These are phyloP conservation scores for Cosmorhoe ocellata DNA, from an alignment of 2,888 invertebrate genomes.

Conservation along the genomic window DNA sequence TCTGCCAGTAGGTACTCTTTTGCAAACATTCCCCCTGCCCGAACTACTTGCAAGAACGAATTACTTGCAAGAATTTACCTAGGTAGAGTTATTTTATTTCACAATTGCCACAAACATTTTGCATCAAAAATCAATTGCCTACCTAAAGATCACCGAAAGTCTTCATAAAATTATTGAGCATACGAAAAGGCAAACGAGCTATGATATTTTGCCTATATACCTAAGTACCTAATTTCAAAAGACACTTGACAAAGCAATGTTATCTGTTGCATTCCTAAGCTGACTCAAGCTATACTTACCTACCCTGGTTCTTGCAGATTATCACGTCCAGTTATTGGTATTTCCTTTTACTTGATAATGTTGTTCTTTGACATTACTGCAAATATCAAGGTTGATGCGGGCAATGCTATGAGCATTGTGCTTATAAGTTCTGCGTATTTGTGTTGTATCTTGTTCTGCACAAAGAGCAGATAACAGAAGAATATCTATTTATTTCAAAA, in stretches of 20 bases:
- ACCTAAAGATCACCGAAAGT: no score
- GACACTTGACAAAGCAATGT: constrained; percentile 30
- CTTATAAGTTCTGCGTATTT: no score
- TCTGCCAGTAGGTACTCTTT: no score
- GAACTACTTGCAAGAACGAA: no score
- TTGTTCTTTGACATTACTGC: constrained; percentile 48
- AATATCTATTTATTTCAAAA: no score
- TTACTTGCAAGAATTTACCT: no score
- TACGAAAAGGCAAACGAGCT: not conserved
- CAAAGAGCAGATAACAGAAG: no score
- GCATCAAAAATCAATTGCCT: no score
- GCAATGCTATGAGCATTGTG: constrained; percentile 2
- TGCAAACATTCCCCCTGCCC: no score
- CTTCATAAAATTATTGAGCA: not conserved
- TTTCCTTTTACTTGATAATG: constrained; percentile 56
- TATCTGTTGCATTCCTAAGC: constrained; percentile 50
- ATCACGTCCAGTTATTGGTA: constrained; percentile 41
- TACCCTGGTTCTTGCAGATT: constrained; percentile 42
- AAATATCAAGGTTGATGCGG: constrained; percentile 52
- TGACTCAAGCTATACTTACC: constrained; percentile 48
- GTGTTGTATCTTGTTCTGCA: no score
- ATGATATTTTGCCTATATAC: not conserved
- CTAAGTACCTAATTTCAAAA: not conserved
- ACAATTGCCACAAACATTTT: no score
- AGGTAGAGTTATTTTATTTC: no score